Percentiles rank a stretch among this genome's conserved stretches.
These are phyloP conservation scores for Acipenser ruthenus DNA, from an alignment of 2,797 vertebrate species.

Conservation along the genomic window DNA sequence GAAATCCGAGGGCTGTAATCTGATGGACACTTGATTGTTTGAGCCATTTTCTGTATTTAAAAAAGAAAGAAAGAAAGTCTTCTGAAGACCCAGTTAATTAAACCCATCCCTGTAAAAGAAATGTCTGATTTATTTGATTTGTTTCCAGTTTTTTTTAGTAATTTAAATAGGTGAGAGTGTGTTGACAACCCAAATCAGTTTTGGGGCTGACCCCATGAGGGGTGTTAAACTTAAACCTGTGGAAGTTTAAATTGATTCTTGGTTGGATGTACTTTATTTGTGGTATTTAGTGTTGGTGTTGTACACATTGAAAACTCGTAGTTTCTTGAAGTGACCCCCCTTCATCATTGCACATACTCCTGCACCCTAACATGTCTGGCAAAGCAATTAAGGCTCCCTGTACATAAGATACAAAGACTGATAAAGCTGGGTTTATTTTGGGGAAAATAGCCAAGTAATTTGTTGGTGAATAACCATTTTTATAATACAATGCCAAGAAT, in stretches of 20 bases:
- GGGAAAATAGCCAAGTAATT: conserved; percentile 55
- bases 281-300: conserved; percentile 45
- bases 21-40: too few species aligned
- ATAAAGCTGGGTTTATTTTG: conserved; percentile 13
- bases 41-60: too few species aligned
- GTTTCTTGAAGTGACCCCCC: conserved; percentile 7
- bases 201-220: not conserved
- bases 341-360: not conserved
- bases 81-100: too few species aligned
- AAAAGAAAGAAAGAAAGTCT: too few species aligned
- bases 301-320: conserved; percentile 13
- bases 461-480: conserved; percentile 46
- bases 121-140: too few species aligned
- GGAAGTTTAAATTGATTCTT: not conserved
- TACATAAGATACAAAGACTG: conserved; percentile 28
- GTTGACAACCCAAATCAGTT: not conserved
- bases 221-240: not conserved
- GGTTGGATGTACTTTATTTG: conserved; percentile 13
- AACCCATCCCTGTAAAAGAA: not conserved
- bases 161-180: not conserved
- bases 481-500: conserved; percentile 70
- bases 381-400: conserved; percentile 49
- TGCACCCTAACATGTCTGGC: conserved; percentile 33
- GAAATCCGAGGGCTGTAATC: too few species aligned
- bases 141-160: not conserved